Conservation (phyloP, 2,797 vertebrate genomes). For the Cossypha heuglini region DNA sequence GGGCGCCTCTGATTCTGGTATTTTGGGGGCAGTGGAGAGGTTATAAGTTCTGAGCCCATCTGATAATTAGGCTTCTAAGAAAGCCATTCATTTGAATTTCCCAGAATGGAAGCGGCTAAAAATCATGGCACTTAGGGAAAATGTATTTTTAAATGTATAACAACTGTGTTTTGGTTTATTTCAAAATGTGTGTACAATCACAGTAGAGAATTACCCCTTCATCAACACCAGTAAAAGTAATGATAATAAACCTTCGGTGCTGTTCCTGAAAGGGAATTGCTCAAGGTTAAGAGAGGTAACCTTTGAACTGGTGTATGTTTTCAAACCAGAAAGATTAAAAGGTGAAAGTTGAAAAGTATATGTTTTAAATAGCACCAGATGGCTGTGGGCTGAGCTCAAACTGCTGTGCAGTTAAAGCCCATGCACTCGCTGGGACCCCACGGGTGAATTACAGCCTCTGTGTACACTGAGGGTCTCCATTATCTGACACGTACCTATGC, state of each 20-base stretch:
- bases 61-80: constrained; percentile 26
- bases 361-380: constrained; percentile 49
- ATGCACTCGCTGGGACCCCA: not conserved
- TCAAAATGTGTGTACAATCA: not conserved
- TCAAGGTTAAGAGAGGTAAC: constrained; percentile 37
- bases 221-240: constrained; percentile 17
- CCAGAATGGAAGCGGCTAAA: not conserved
- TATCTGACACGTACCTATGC: not conserved
- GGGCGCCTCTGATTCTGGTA: not conserved
- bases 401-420: not conserved
- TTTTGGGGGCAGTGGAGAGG: not conserved
- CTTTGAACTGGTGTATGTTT: constrained; percentile 56
- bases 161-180: not conserved
- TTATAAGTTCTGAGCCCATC: not conserved
- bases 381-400: constrained; percentile 22
- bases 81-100: not conserved
- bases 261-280: constrained; percentile 43
- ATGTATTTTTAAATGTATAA: not conserved
- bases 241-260: not conserved
- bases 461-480: not conserved
- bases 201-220: constrained; percentile 14
- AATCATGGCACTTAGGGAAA: not conserved
- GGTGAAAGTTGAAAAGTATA: constrained; percentile 57
- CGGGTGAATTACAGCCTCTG: constrained; percentile 36
- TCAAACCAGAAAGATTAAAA: constrained; percentile 54